Percentiles rank a stretch among this genome's conserved stretches.
These are phyloP conservation scores for Phthorimaea operculella DNA, from an alignment of 1,140 invertebrate genomes.

Conservation along the genomic window DNA sequence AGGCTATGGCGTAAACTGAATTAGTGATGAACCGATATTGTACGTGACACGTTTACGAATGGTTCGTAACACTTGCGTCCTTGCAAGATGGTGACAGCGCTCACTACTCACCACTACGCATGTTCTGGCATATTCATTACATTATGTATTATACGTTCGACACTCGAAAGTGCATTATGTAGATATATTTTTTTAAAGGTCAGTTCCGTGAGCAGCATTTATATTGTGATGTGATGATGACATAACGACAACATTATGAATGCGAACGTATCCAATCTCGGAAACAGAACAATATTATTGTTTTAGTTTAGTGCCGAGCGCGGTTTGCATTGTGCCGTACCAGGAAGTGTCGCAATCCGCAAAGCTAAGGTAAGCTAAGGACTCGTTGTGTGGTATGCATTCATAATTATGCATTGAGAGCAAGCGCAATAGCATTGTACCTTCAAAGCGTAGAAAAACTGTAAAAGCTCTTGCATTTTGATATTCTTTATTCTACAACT, in stretches of 20 bases:
- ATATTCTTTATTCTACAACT: too few species aligned
- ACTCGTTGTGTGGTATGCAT: constrained; percentile 37
- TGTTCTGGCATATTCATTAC: not conserved
- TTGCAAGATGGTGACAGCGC: not conserved
- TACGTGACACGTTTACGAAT: not conserved
- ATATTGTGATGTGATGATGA: not conserved
- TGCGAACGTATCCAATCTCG: not conserved
- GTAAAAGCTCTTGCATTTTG: too few species aligned
- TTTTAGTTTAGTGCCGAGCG: not conserved
- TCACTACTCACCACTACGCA: not conserved
- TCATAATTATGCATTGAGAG: constrained; percentile 35
- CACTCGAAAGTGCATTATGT: too few species aligned
- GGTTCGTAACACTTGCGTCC: not conserved
- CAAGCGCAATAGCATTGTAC: not conserved
- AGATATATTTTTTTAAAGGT: too few species aligned
- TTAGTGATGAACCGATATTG: not conserved
- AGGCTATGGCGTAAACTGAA: not conserved
- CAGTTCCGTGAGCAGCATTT: not conserved
- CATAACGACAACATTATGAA: not conserved
- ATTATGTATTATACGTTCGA: not conserved
- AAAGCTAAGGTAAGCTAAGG: constrained; percentile 23
- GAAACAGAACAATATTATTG: constrained; percentile 1
- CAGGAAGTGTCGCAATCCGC: constrained; percentile 45
- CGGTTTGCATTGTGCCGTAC: constrained; percentile 16
- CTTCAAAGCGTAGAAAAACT: not conserved